Evolutionary conservation across 2,113 vertebrate species (phyloP).

Genomic region (Prunella fulvescens): DNA sequence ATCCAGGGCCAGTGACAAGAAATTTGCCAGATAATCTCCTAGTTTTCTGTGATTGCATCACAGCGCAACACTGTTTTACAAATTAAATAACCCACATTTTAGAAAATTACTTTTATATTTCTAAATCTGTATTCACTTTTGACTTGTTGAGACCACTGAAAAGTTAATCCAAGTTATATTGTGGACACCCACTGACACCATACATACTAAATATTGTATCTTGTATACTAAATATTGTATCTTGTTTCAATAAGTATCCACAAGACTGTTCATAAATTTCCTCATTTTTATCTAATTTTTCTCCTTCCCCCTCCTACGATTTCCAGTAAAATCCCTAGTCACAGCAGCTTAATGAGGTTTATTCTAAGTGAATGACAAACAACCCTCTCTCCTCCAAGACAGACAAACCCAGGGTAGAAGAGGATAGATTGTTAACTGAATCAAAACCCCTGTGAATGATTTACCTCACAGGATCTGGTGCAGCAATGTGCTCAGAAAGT

Average conservation of each 20-base stretch:
- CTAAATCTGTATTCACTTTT: not conserved
- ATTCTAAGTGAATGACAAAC: not conserved
- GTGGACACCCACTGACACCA: not conserved
- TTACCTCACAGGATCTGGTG: slow-evolving; percentile 50
- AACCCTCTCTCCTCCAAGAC: not conserved
- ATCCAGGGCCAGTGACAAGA: not conserved
- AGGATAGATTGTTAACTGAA: not conserved
- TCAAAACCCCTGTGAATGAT: not conserved
- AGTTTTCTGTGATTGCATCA: not conserved
- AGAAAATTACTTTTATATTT: not conserved
- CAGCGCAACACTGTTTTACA: not conserved
- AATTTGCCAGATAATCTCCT: not conserved
- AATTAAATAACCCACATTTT: not conserved
- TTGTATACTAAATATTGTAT: not conserved
- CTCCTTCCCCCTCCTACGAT: not conserved
- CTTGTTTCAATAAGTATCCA: not conserved
- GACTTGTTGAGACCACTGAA: not conserved
- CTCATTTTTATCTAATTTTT: not conserved
- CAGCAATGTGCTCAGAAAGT: not conserved
- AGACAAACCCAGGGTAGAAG: not conserved
- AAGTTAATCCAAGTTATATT: not conserved
- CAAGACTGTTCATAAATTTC: not conserved
- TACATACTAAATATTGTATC: not conserved
- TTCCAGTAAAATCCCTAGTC: not conserved
- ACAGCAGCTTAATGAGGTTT: not conserved